Base-by-base conservation (phyloP, 2,797 vertebrate genomes). In the Mormyrops attenuatus region DNA sequence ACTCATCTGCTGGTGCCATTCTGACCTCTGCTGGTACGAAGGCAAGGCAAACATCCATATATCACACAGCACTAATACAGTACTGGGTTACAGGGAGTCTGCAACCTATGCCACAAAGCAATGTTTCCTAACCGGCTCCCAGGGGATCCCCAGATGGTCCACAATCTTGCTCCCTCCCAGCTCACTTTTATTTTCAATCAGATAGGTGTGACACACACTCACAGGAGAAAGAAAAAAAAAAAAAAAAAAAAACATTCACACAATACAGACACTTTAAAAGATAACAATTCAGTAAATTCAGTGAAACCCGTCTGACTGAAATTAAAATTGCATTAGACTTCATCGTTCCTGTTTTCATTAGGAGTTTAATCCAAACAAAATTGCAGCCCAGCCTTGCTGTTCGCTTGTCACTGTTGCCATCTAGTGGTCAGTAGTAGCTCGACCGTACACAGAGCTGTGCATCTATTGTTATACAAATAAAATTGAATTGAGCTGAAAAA, bases 391-490 rank as follows among this genome's bases (percentile, higher is more conserved):
- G 30, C 50, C 34, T 9, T 8, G 38, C 87, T 30, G 20, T 38
- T 26, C 60, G 47, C 57, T 88, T 30, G 55, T 60, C 49, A 57
- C 55, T 44, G 55, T 50, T 38, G 77, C 30, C 17, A 88, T 63
- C 38, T 53, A 30, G 26, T 34, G n/a, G 1, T 47, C 92, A 92
- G 89, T 89, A 91, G 90, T 90, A 91, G 30, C 57, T 84, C 30
- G 89, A 88, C 8, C 55, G 15, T 2, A 80, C 20, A 17, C 53
- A 11, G 9, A 57, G 34, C 34, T 82, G 44, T 7, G n/a, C 34
- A 3, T 89, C 88, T 22, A 15, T 69, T 13, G 22, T 69, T 38
- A 13, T 11, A 34, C 63, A 63, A 11, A 63, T 26, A 63, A 3
- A 63, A 63, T 63, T 26, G 22, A 26, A 60, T 60, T 60, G 57